phyloP scores from a whole-genome alignment of 2,797 vertebrate genomes.

The Zalophus californianus region DNA sequence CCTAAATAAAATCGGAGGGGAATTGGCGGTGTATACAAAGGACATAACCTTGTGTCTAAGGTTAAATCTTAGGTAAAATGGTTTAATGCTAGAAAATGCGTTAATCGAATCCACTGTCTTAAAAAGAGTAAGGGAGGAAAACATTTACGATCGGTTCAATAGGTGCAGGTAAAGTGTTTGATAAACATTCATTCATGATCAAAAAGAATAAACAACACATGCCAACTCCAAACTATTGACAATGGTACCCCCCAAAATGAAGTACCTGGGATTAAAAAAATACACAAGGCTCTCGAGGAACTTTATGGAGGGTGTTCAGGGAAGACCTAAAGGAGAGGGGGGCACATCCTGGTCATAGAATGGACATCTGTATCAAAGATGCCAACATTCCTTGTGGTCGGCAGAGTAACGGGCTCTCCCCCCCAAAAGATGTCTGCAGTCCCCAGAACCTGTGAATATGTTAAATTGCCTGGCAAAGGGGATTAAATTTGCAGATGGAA shows the following conservation, averaged over 20 bases:
- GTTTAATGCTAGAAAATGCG: background rate
- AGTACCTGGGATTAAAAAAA: background rate
- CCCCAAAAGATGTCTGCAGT: too few species aligned
- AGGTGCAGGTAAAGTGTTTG: background rate
- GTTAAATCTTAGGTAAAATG: background rate
- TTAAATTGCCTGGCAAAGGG: background rate
- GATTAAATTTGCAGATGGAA: too few species aligned
- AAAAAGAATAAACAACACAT: background rate
- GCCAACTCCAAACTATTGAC: background rate
- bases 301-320: background rate
- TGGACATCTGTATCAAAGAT: background rate
- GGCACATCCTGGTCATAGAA: accelerated
- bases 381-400: background rate
- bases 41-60: background rate
- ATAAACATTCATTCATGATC: background rate
- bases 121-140: background rate
- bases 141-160: background rate
- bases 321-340: background rate
- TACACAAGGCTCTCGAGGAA: too few species aligned
- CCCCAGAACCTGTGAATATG: background rate
- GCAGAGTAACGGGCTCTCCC: too few species aligned
- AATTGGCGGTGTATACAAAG: background rate
- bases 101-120: background rate
- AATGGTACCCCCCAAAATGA: background rate
- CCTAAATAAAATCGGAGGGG: background rate